Percentiles rank a stretch among this genome's conserved stretches.
These are phyloP conservation scores for Eutolmus rufibarbis DNA, from an alignment of 2,888 invertebrate genomes.

Conservation along the genomic window DNA sequence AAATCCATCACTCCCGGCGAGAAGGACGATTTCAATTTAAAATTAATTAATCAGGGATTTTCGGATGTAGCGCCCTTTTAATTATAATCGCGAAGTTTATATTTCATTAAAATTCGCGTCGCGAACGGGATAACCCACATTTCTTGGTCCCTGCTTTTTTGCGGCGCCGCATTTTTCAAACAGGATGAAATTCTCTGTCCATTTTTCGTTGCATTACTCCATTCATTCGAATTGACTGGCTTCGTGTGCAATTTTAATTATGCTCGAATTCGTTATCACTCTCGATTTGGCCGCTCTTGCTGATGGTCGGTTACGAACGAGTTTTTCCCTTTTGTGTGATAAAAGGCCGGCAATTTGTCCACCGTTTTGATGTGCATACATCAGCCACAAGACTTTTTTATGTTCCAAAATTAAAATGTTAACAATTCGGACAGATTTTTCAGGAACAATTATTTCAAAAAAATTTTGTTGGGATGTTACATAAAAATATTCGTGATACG, in stretches of 20 bases:
- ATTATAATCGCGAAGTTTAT: conserved; percentile 28
- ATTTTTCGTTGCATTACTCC: not conserved
- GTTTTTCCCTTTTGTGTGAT: not conserved
- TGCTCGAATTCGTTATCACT: not conserved
- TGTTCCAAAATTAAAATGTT: not conserved
- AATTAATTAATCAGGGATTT: conserved; percentile 35
- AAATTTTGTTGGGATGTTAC: not conserved
- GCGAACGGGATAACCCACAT: not conserved
- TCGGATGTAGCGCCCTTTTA: conserved; percentile 32
- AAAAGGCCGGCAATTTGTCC: not conserved
- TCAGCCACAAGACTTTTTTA: not conserved
- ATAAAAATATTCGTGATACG: not conserved
- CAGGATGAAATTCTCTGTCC: not conserved
- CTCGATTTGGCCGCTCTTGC: not conserved
- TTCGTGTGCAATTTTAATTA: conserved; percentile 15
- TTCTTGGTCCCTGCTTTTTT: not conserved
- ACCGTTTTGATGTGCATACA: not conserved
- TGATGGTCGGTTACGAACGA: not conserved
- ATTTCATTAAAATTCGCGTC: conserved; percentile 15
- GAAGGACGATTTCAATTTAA: conserved; percentile 23
- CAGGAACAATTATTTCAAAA: not conserved
- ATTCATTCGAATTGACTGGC: not conserved
- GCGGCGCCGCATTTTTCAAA: not conserved
- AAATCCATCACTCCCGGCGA: not conserved
- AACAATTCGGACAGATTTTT: not conserved